Evolutionary conservation across 2,797 vertebrate species (phyloP), one percentile per base, ranked within the genome.

Genomic region (Selene dorsalis): DNA sequence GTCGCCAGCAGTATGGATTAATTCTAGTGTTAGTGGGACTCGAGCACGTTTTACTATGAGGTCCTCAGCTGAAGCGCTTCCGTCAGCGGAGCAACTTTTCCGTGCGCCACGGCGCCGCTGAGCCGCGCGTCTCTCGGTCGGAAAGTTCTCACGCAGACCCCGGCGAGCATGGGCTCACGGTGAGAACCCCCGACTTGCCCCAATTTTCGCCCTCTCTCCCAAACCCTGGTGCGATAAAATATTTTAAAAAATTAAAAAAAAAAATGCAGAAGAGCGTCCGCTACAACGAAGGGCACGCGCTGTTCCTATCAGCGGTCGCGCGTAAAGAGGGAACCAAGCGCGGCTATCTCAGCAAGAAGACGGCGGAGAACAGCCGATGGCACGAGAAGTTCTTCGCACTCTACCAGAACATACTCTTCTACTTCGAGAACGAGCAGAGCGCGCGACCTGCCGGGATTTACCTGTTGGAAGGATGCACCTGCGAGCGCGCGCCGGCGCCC

Each of bases 401-500:
- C 52, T 95, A 97, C 77, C 97, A 98, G 87, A 98, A 98, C 86
- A 92, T 97, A 79, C 94, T 98, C 35, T 98, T 98, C 94, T 98
- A 97, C 95, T 98, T 97, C 91, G 97, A 98, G 89, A 97, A 94
- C 92, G 97, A 98, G 91, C 94, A 97, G 85, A 97, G 97, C 94
- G 92, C 96, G 50, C 93, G 96, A 78, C 96, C 97, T 57, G 95
- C 96, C 6, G 97, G 96, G 81, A 96, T 98, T 85, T 98, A 97
- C 94, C 95, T 98, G 93, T 95, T 98, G 91, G 97, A 98, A 90
- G 97, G 97, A 77, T 97, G 97, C 95, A 94, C 94, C 81, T 98
- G 97, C 90, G 97, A 96, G 91, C 95, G 97, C 76, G 93, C 94
- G 9, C 95, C 96, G 67, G 96, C 96, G 39, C 96, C 96, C 65